phyloP scores from a whole-genome alignment of 2,888 invertebrate species.

The Sussaba pulchella region DNA sequence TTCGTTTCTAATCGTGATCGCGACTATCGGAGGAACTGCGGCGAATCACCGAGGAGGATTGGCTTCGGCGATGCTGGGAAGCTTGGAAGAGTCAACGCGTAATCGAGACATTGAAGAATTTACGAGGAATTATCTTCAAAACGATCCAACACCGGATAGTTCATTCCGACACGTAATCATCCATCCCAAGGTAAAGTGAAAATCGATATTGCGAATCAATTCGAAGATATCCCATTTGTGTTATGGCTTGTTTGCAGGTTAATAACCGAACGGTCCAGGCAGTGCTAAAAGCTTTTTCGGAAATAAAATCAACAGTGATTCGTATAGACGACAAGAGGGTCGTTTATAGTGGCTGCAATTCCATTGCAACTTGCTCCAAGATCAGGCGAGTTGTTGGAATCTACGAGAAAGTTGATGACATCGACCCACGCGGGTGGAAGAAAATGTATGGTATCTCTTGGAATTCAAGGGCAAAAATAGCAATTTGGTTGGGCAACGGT shows the following conservation, averaged over 20 bases:
- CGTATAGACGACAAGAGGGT: slow-evolving; percentile 6
- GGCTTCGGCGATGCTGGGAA: not conserved
- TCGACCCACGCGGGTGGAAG: slow-evolving; percentile 43
- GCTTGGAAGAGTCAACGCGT: not conserved
- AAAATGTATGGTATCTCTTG: slow-evolving; percentile 38
- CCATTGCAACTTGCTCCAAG: slow-evolving; percentile 17
- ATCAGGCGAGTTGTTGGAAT: slow-evolving; percentile 32
- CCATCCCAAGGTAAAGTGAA: slow-evolving; percentile 28
- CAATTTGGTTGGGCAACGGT: slow-evolving; percentile 12
- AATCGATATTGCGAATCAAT: not conserved
- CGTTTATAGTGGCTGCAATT: not conserved
- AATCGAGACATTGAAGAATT: slow-evolving; percentile 22
- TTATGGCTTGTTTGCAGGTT: too few relatives aligned
- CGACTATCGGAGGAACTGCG: too few relatives aligned
- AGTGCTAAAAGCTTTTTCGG: slow-evolving; percentile 29
- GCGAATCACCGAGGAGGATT: not conserved
- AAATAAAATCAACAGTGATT: slow-evolving; percentile 8
- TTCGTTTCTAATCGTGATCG: not conserved
- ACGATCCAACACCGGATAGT: not conserved
- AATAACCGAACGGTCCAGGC: slow-evolving; percentile 15
- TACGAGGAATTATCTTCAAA: slow-evolving; percentile 2
- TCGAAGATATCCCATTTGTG: too few relatives aligned
- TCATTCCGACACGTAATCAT: slow-evolving; percentile 19
- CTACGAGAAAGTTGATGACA: slow-evolving; percentile 36
- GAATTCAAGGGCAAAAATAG: slow-evolving; percentile 54